Percentiles rank a stretch among this genome's conserved stretches.
Conservation (phyloP, 92 coral and sea anemone species). For the Palythoa grandiflora region DNA sequence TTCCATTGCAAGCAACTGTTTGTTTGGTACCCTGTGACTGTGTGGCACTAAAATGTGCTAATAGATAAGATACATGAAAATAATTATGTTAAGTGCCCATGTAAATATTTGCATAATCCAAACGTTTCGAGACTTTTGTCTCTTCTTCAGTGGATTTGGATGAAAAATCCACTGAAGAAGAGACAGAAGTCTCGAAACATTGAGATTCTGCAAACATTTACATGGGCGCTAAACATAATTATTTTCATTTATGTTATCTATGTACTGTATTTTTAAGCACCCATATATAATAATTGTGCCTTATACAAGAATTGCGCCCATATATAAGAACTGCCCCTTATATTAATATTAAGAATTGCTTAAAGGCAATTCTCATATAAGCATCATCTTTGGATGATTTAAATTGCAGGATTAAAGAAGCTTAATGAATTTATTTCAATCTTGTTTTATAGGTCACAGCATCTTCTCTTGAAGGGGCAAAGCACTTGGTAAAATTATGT, state of each 20-base stretch:
- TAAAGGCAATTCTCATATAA: conserved; percentile 12
- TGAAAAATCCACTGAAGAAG: conserved; percentile 14
- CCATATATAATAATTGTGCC: conserved; percentile 11
- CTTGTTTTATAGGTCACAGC: conserved; percentile 59
- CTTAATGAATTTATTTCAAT: conserved; percentile 11
- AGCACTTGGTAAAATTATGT: conserved; percentile 59
- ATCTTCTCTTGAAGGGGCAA: conserved; percentile 65
- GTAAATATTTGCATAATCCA: conserved; percentile 12
- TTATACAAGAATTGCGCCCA: conserved; percentile 14
- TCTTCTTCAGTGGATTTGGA: conserved; percentile 14
- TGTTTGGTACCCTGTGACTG: conserved; percentile 16
- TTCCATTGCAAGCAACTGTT: conserved; percentile 14
- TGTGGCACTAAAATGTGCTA: conserved; percentile 21
- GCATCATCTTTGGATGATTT: conserved; percentile 14
- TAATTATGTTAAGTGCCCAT: conserved; percentile 31
- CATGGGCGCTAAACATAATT: conserved; percentile 14
- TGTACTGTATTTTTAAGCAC: conserved; percentile 12
- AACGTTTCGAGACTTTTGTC: conserved; percentile 14
- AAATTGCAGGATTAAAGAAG: conserved; percentile 13
- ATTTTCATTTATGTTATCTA: conserved; percentile 11
- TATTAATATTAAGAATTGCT: conserved; percentile 11
- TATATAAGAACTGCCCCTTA: conserved; percentile 14
- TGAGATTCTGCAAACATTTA: conserved; percentile 13
- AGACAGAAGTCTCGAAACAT: conserved; percentile 14
- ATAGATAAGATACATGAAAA: conserved; percentile 22